Percentiles rank a stretch among this genome's conserved stretches.
Evolutionary conservation across 2,888 invertebrate species (phyloP).

Genomic region (Eudemis profundana): DNA sequence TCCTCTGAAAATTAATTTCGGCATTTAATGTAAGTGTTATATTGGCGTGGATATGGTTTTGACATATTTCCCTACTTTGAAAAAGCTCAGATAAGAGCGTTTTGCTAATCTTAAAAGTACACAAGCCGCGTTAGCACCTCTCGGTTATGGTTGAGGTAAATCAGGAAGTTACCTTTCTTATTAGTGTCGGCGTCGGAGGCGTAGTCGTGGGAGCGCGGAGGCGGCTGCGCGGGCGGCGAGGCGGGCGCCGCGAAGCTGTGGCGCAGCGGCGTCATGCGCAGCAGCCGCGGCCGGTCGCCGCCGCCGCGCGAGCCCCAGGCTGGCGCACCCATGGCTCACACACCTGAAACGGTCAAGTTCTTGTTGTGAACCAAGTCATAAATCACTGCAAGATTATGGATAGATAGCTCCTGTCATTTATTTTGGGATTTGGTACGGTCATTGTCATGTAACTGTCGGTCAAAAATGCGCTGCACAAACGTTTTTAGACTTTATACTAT

Average conservation of each 20-base stretch:
- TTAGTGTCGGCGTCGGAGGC: slow-evolving; percentile 86
- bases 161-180: slow-evolving; percentile 78
- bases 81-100: slow-evolving; percentile 5
- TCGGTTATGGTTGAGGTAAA: slow-evolving; percentile 3
- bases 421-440: no score
- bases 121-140: slow-evolving; percentile 4
- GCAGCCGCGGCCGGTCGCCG: slow-evolving; percentile 81
- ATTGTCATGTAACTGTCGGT: no score
- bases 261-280: slow-evolving; percentile 85
- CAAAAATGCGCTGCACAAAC: no score
- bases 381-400: no score
- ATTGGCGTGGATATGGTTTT: not conserved
- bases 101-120: slow-evolving; percentile 12
- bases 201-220: slow-evolving; percentile 76
- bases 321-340: slow-evolving; percentile 74
- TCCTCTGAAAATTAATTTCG: slow-evolving; percentile 84
- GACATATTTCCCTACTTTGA: not conserved
- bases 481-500: no score
- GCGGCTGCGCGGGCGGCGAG: slow-evolving; percentile 75
- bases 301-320: slow-evolving; percentile 81
- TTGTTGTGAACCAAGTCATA: not conserved
- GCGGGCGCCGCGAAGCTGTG: slow-evolving; percentile 85
- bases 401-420: no score
- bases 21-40: slow-evolving; percentile 25
- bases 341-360: slow-evolving; percentile 8